phyloP scores from a whole-genome alignment of 2,113 vertebrate species.

The Ammodytes dubius region DNA sequence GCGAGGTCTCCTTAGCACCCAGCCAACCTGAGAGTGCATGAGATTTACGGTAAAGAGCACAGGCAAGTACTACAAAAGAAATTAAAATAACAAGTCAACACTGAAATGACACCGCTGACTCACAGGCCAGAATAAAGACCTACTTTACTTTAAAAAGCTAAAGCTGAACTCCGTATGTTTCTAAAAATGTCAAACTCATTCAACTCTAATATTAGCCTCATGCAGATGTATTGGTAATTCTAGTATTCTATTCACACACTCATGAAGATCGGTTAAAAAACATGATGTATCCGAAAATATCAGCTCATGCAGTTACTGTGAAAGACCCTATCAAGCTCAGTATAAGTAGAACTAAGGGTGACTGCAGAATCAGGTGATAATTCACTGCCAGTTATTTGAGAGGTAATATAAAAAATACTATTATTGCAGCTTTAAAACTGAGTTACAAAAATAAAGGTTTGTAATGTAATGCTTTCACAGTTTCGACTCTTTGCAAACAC shows the following conservation, averaged over 20 bases:
- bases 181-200: not conserved
- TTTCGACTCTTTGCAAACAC: not conserved
- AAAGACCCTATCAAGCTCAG: too few species aligned
- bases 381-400: not conserved
- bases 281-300: too few species aligned
- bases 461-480: not conserved
- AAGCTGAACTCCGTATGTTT: constrained; percentile 2
- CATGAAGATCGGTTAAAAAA: not conserved
- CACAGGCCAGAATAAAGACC: constrained; percentile 3
- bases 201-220: not conserved
- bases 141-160: constrained; percentile 3
- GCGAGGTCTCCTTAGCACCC: constrained; percentile 9
- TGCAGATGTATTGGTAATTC: not conserved
- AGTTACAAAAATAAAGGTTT: too few species aligned
- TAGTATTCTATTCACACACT: not conserved
- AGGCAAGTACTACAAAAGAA: not conserved
- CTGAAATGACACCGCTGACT: not conserved
- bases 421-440: not conserved
- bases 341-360: too few species aligned
- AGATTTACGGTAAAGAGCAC: constrained; percentile 53
- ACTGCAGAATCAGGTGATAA: not conserved
- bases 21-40: constrained; percentile 26
- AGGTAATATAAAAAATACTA: not conserved
- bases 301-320: too few species aligned
- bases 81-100: too few species aligned